phyloP scores from a whole-genome alignment of 1,140 invertebrate species.

The Phthorimaea operculella region DNA sequence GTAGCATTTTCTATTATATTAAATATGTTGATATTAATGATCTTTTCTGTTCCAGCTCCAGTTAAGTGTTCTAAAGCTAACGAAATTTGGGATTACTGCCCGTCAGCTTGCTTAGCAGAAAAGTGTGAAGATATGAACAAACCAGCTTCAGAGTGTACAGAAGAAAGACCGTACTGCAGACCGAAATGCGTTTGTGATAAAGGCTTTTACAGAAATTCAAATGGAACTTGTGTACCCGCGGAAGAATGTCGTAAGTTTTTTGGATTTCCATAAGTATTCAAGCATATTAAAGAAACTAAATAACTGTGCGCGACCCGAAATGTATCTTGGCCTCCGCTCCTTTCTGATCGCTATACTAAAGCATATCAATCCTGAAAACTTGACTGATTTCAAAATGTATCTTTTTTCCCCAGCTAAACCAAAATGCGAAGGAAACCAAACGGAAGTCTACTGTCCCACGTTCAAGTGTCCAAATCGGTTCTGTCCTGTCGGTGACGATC shows the following conservation, averaged over 20 bases:
- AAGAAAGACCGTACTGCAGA: neutral
- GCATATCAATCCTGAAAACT: too few species aligned
- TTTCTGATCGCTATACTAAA: too few species aligned
- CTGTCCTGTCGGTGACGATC: slow-evolving; percentile 17
- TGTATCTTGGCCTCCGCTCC: too few species aligned
- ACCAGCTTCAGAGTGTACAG: slow-evolving; percentile 1
- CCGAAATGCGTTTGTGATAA: slow-evolving; percentile 10
- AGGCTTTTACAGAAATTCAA: slow-evolving; percentile 6
- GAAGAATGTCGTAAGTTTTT: slow-evolving; percentile 9
- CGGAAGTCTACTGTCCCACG: slow-evolving; percentile 13
- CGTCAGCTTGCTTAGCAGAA: neutral
- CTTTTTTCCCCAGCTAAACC: slow-evolving; percentile 20
- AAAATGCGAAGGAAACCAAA: slow-evolving; percentile 15
- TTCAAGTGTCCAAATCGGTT: slow-evolving; percentile 16
- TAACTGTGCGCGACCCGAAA: too few species aligned
- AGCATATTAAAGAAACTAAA: too few species aligned
- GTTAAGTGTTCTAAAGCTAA: neutral
- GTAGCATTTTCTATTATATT: too few species aligned
- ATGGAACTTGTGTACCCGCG: slow-evolving; percentile 6
- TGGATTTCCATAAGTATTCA: slow-evolving; percentile 12
- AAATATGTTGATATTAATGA: too few species aligned
- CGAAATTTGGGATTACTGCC: neutral
- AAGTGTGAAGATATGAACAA: neutral
- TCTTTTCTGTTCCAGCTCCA: neutral
- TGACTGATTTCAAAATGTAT: neutral